Percentiles rank a stretch among this genome's conserved stretches.
Evolutionary conservation across 2,113 vertebrate genomes (phyloP).

Genomic region (Entelurus aequoreus): DNA sequence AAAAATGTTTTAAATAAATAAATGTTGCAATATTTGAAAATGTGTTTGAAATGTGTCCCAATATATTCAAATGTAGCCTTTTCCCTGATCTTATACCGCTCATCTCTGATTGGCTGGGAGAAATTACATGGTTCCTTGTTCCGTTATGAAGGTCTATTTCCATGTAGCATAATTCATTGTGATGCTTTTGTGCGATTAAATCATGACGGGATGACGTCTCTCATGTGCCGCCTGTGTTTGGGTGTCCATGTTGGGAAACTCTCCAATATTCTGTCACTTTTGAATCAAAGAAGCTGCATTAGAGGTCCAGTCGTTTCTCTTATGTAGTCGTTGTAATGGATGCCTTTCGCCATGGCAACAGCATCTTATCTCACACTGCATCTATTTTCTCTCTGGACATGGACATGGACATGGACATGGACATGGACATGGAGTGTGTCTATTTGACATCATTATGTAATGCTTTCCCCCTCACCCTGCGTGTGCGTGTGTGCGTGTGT

Average conservation of each 20-base stretch:
- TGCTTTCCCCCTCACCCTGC: not conserved
- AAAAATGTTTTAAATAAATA: no score
- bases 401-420: no score
- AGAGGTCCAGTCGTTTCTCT: conserved; percentile 3
- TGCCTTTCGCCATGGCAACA: conserved; percentile 19
- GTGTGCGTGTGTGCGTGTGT: conserved; percentile 8
- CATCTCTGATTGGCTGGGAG: not conserved
- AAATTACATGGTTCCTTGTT: not conserved
- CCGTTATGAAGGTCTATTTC: not conserved
- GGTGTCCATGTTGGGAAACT: not conserved
- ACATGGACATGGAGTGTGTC: conserved; percentile 7
- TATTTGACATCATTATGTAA: conserved; percentile 44
- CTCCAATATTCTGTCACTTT: not conserved
- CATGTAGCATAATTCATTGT: not conserved
- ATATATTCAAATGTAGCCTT: no score
- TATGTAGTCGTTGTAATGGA: conserved; percentile 30
- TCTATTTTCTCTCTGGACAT: no score
- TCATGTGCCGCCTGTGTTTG: not conserved
- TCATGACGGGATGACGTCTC: not conserved
- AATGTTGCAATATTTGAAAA: no score
- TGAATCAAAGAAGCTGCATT: conserved; percentile 12
- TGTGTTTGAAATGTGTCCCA: no score
- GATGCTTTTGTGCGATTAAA: conserved; percentile 4
- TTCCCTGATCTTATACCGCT: no score
- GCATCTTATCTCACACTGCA: conserved; percentile 35